A percentile compares a stretch with the other conserved stretches of the same genome.
Evolutionary conservation across 2,888 invertebrate genomes (phyloP).

Genomic region (Scrobipalpa costella): DNA sequence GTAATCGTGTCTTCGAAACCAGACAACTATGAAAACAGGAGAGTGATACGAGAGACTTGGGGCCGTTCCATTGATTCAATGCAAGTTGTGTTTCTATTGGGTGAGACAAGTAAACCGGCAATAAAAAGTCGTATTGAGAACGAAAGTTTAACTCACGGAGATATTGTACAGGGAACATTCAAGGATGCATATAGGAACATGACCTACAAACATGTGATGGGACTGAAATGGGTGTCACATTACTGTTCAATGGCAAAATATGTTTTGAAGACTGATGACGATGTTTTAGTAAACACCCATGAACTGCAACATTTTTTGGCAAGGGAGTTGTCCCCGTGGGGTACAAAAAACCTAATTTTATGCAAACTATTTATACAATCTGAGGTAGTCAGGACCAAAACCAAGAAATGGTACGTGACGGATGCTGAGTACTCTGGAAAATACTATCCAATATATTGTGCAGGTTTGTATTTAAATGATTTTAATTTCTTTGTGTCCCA

Average conservation of each 20-base stretch:
- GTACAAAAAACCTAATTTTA: constrained; percentile 82
- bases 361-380: constrained; percentile 80
- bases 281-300: constrained; percentile 87
- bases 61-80: constrained; percentile 79
- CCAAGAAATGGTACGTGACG: constrained; percentile 90
- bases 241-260: constrained; percentile 85
- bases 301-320: constrained; percentile 81
- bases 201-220: constrained; percentile 92
- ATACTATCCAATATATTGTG: constrained; percentile 88
- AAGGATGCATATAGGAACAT: constrained; percentile 89
- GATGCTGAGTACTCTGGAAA: constrained; percentile 82
- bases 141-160: constrained; percentile 82
- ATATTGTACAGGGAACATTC: constrained; percentile 89
- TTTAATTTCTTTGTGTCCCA: not conserved
- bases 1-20: constrained; percentile 87
- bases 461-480: constrained; percentile 69
- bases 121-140: constrained; percentile 73
- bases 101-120: constrained; percentile 54
- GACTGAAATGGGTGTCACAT: constrained; percentile 87
- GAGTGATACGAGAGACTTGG: constrained; percentile 87
- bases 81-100: constrained; percentile 85
- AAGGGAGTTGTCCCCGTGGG: constrained; percentile 81
- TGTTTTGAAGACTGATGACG: constrained; percentile 88
- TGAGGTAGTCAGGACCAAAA: constrained; percentile 81
- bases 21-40: constrained; percentile 82